These are phyloP conservation scores for Lithophane semibrunnea DNA, from an alignment of 2,888 invertebrate species.

Conservation along the genomic window DNA sequence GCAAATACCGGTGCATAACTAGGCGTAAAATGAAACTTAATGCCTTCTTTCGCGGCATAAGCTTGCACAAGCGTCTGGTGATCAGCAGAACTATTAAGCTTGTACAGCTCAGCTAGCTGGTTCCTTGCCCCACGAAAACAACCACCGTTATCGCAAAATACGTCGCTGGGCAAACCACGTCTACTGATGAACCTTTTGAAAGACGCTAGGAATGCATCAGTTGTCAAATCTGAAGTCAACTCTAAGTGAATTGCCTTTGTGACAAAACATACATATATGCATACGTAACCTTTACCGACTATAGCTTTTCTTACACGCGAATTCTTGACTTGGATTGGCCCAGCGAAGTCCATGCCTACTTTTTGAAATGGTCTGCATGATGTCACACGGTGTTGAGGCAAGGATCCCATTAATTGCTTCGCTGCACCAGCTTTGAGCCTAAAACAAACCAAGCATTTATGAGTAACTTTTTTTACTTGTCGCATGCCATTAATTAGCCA, in stretches of 20 bases:
- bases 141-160: too few relatives aligned
- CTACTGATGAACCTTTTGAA: too few relatives aligned
- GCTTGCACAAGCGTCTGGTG: too few relatives aligned
- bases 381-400: slow-evolving; percentile 1
- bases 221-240: background rate
- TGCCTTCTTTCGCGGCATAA: too few relatives aligned
- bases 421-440: slow-evolving; percentile 2
- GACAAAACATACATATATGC: slow-evolving; percentile 4
- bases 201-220: too few relatives aligned
- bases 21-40: too few relatives aligned
- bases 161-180: too few relatives aligned
- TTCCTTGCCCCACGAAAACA: too few relatives aligned
- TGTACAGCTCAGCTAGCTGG: too few relatives aligned
- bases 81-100: too few relatives aligned
- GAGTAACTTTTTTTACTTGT: background rate
- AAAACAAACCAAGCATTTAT: slow-evolving; percentile 5
- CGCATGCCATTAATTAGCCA: slow-evolving; percentile 14
- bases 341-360: background rate
- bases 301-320: slow-evolving; percentile 18
- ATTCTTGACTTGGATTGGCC: background rate
- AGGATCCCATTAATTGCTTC: slow-evolving; percentile 1
- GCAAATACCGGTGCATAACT: too few relatives aligned
- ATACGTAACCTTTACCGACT: slow-evolving; percentile 11
- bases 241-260: slow-evolving; percentile 11
- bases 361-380: background rate